These are phyloP conservation scores for Sylvietta virens DNA, from an alignment of 2,113 vertebrate species.

Conservation along the genomic window DNA sequence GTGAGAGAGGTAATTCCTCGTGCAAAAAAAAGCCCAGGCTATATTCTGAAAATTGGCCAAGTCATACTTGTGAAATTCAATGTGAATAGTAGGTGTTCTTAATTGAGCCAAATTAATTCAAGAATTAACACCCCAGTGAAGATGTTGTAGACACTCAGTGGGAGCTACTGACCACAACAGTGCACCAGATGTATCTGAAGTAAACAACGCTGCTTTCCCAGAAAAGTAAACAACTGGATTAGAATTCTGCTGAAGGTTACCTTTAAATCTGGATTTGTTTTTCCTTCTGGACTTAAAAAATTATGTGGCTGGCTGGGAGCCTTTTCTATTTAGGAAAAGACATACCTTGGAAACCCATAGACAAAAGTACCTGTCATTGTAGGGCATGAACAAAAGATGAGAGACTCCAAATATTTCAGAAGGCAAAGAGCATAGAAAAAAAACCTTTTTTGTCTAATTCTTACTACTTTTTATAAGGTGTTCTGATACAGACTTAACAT, in stretches of 20 bases:
- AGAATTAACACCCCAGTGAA: background rate
- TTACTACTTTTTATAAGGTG: too few species aligned
- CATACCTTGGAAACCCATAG: background rate
- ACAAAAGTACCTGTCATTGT: background rate
- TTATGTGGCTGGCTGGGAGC: background rate
- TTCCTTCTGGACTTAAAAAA: background rate
- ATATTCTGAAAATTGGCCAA: background rate
- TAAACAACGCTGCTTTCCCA: background rate
- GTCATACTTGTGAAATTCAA: background rate
- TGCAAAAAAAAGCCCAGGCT: background rate
- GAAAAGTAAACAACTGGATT: background rate
- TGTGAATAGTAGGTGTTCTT: background rate
- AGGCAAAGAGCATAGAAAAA: too few species aligned
- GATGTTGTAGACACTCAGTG: background rate
- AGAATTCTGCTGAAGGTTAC: background rate
- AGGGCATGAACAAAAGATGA: too few species aligned
- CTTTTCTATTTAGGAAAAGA: background rate
- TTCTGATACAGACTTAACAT: too few species aligned
- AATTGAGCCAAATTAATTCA: background rate
- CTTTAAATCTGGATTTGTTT: background rate
- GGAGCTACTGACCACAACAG: background rate
- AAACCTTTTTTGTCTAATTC: too few species aligned
- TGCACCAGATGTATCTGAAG: background rate
- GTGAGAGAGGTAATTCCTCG: background rate
- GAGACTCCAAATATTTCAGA: too few species aligned